Base-by-base conservation (phyloP, 2,888 invertebrate species). In the Agrochola macilenta region DNA sequence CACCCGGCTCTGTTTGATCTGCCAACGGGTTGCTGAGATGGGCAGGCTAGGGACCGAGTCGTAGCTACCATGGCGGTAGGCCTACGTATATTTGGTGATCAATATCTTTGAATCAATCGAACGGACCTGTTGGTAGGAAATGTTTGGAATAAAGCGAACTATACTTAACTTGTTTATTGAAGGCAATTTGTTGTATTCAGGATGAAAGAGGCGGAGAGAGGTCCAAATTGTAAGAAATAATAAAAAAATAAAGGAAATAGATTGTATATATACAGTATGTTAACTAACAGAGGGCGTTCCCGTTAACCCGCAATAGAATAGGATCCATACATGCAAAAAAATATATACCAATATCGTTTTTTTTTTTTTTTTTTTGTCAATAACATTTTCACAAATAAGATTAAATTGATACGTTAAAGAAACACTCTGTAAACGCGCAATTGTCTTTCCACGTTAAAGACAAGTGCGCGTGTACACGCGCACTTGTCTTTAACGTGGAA, bases 1-100 rank as follows among this genome's bases (percentile, higher is more conserved):
- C 94, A 92, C 86, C 88, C 92, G 92, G 92, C 91, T 58, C 76
- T 93, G 92, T 94, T 94, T 94, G 93, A 91, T 92, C 90, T 91
- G 89, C 86, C 88, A 91, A 92, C 93, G 93, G 91, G 92, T 92
- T 92, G 87, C 86, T n/a, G 84, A 84, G 81, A 70, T 66, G 87
- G 85, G 74, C 72, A 61, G 75, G 71, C 76, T 76, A 58, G 69
- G 73, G 79, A 61, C 57, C 63, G 60, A 30, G 14, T 26, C 35
- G 43, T 14, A n/a, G 82, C 84, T 86, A 86, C 80, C 64, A 75
- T 57, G 63, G 71, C 69, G 70, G 79, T 70, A 74, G 75, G 72
- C 76, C 61, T 20, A 65, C 39, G 58, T 73, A 65, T 81, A 60
- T 82, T 84, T 78, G 69, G 74, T 82, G 82, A 84, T 85, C 85